These are phyloP conservation scores for Iguana delicatissima DNA, from an alignment of 2,797 vertebrate species.

Conservation along the genomic window DNA sequence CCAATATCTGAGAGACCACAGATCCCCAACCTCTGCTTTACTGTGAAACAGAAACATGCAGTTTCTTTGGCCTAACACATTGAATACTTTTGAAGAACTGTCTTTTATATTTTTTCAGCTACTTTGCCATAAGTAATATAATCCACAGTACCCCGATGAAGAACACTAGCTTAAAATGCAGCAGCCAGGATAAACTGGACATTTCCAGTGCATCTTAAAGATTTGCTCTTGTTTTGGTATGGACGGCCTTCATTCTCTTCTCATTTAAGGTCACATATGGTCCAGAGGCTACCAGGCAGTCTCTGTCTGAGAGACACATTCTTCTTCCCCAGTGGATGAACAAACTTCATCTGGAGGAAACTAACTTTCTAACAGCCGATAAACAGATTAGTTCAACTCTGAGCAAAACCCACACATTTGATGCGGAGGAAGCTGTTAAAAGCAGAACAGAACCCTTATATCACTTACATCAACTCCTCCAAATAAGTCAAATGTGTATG, in stretches of 20 bases:
- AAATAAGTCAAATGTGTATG: slow-evolving; percentile 97
- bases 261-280: background rate
- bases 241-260: background rate
- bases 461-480: slow-evolving; percentile 96
- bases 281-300: background rate
- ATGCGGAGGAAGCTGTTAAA: background rate
- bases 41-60: background rate
- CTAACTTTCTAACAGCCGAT: too few relatives aligned
- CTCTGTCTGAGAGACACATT: background rate
- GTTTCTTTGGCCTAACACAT: background rate
- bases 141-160: background rate
- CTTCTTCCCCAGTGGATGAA: too few relatives aligned
- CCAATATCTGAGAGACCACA: background rate
- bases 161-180: background rate
- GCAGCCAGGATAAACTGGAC: background rate
- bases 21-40: background rate
- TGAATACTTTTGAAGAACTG: background rate
- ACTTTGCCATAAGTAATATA: background rate
- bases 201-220: background rate
- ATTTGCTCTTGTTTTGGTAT: background rate
- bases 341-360: too few relatives aligned
- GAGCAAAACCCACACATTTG: background rate
- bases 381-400: too few relatives aligned
- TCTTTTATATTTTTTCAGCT: background rate
- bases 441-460: background rate